A percentile compares a stretch with the other conserved stretches of the same genome.
These are phyloP conservation scores for Octomys mimax DNA, from an alignment of 2,797 vertebrate genomes.

Conservation along the genomic window DNA sequence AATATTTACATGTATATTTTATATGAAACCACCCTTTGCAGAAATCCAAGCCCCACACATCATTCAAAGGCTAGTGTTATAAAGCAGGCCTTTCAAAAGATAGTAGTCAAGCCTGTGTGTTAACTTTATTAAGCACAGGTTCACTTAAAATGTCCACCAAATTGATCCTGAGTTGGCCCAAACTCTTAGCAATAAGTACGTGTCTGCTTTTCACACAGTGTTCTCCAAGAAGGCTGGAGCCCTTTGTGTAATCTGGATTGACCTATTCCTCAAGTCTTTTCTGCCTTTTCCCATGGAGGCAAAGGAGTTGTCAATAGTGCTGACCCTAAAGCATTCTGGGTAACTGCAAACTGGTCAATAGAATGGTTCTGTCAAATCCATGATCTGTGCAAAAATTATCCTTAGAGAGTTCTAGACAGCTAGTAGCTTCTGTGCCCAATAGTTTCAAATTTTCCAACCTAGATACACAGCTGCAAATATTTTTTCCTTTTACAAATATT, in stretches of 20 bases:
- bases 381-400: not conserved
- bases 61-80: not conserved
- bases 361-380: not conserved
- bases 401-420: not conserved
- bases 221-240: not conserved
- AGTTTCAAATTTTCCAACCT: not conserved
- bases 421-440: not conserved
- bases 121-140: not conserved
- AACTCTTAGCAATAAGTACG: not conserved
- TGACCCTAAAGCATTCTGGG: not conserved
- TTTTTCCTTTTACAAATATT: constrained; percentile 9
- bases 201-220: not conserved
- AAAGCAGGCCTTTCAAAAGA: not conserved
- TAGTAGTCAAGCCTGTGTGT: not conserved
- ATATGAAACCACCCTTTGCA: not conserved
- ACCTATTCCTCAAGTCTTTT: not conserved
- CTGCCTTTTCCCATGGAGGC: not conserved
- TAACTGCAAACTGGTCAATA: not conserved
- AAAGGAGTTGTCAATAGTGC: not conserved
- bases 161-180: not conserved
- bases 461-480: not conserved
- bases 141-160: not conserved
- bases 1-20: not conserved
- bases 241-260: fast-evolving
- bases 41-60: not conserved